Percentiles rank a stretch among this genome's conserved stretches.
phyloP scores from a whole-genome alignment of 2,797 vertebrate species.

The Bovichtus diacanthus region DNA sequence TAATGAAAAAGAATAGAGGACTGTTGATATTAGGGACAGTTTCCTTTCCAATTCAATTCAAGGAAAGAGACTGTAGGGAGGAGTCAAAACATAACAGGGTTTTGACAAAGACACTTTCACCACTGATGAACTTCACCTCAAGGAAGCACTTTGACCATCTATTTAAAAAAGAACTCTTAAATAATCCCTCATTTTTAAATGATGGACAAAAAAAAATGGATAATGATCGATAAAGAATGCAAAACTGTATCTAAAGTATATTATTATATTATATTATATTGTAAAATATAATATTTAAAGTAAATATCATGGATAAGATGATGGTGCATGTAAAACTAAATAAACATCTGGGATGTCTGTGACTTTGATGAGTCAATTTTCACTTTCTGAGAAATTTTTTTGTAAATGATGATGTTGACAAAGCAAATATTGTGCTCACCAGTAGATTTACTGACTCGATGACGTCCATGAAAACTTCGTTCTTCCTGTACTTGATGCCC shows the following conservation, averaged over 20 bases:
- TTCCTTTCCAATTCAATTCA: conserved; percentile 60
- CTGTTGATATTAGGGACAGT: conserved; percentile 16
- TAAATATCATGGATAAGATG: background rate
- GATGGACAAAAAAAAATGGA: background rate
- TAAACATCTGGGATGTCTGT: background rate
- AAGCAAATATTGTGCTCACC: conserved; percentile 71
- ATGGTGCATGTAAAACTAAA: background rate
- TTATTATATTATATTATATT: background rate
- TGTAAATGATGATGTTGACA: background rate
- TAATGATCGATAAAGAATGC: background rate
- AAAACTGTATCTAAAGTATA: background rate
- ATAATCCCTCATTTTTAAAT: background rate
- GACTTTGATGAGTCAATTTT: background rate
- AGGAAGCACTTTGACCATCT: background rate
- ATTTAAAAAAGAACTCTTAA: background rate
- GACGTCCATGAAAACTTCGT: conserved; percentile 90
- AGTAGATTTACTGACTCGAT: conserved; percentile 89
- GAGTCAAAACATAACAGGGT: conserved; percentile 34
- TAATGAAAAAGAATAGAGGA: conserved; percentile 38
- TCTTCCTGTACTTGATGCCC: conserved; percentile 90
- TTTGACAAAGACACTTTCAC: conserved; percentile 17
- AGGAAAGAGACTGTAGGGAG: conserved; percentile 54
- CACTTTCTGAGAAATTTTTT: background rate
- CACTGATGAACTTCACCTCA: background rate
- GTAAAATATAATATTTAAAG: background rate